Percentiles rank a stretch among this genome's conserved stretches.
Conservation (phyloP, 1,140 invertebrate species). For the Chionoecetes opilio region DNA sequence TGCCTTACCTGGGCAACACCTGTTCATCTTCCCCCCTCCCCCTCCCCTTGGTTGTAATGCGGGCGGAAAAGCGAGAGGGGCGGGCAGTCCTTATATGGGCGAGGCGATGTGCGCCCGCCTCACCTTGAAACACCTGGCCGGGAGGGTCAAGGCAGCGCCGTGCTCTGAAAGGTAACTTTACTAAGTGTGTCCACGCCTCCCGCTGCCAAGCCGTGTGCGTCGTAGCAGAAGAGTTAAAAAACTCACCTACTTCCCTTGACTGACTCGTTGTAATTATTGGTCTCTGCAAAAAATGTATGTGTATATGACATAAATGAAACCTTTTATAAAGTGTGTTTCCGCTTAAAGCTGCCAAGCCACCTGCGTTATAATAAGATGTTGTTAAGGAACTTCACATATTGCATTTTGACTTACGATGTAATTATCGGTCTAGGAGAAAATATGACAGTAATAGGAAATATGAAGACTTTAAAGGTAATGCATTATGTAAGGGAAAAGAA, state of each 20-base stretch:
- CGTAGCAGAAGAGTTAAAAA: not conserved
- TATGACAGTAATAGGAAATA: no score
- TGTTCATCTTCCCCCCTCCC: not conserved
- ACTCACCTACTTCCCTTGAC: not conserved
- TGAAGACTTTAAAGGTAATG: not conserved
- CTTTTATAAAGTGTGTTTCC: no score
- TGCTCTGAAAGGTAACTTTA: no score
- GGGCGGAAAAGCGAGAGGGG: not conserved
- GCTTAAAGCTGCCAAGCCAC: no score
- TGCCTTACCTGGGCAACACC: constrained; percentile 14
- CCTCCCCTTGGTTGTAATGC: constrained; percentile 1
- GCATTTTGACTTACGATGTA: no score
- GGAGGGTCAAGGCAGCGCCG: not conserved
- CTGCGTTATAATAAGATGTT: no score
- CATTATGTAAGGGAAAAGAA: not conserved
- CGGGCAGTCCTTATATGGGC: not conserved
- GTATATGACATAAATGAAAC: not conserved
- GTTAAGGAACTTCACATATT: no score
- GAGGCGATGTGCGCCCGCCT: not conserved
- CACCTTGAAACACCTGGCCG: constrained; percentile 5
- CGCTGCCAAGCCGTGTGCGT: not conserved
- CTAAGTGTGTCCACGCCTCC: not conserved
- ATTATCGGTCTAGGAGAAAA: no score
- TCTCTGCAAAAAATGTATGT: not conserved
- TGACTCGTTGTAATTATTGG: not conserved